These are phyloP conservation scores for Aix galericulata DNA, from an alignment of 2,113 vertebrate genomes.

Conservation along the genomic window DNA sequence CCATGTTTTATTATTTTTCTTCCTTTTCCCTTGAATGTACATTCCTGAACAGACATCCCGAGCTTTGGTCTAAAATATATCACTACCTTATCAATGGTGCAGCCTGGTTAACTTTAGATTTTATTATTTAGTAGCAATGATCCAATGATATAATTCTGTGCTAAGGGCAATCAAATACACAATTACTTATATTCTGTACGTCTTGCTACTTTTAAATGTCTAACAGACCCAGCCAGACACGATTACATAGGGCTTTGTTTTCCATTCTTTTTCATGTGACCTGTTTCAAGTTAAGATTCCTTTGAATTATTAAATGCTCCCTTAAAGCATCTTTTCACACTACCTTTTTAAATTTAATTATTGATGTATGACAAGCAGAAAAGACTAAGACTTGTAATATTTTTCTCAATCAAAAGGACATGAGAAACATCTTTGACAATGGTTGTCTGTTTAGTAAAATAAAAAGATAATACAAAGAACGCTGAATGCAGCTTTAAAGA, in stretches of 20 bases:
- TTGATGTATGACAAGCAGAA: slow-evolving; percentile 75
- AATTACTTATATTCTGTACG: not conserved
- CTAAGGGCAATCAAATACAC: not conserved
- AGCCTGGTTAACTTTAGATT: not conserved
- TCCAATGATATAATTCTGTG: not conserved
- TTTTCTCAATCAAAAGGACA: slow-evolving; percentile 44
- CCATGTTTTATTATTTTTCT: slow-evolving; percentile 6
- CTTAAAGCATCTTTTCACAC: slow-evolving; percentile 74
- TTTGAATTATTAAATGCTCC: slow-evolving; percentile 81
- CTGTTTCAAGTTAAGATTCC: slow-evolving; percentile 75
- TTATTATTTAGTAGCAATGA: not conserved
- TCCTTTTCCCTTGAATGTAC: slow-evolving; percentile 29
- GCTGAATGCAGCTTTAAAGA: slow-evolving; percentile 56
- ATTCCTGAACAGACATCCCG: not conserved
- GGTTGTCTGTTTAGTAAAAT: slow-evolving; percentile 65
- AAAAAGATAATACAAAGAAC: slow-evolving; percentile 67
- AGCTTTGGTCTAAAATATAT: not conserved
- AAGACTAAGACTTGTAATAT: slow-evolving; percentile 61
- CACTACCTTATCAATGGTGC: not conserved
- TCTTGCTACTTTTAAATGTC: slow-evolving; percentile 4
- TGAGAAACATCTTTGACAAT: slow-evolving; percentile 66
- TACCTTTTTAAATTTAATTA: slow-evolving; percentile 75
- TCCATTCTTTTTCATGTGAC: slow-evolving; percentile 68
- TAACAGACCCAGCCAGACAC: slow-evolving; percentile 1
- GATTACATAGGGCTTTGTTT: slow-evolving; percentile 57